Base-by-base conservation (phyloP, 2,797 vertebrate genomes). In the Clamator glandarius region DNA sequence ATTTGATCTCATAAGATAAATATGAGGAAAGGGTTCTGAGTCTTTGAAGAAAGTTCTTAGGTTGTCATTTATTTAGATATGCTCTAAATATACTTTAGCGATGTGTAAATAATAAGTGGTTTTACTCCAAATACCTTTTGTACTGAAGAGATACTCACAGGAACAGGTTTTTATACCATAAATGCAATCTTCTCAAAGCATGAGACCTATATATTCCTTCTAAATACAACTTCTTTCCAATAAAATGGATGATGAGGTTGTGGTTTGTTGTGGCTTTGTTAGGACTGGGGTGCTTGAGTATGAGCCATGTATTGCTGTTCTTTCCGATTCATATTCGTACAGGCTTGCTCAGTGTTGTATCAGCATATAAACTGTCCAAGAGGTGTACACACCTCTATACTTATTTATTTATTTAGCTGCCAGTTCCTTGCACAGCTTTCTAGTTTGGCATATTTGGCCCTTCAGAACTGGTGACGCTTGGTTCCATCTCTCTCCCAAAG, bases 131-230 rank as follows among this genome's bases (percentile, higher is more conserved):
- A 41, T 23, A 50, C 9, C 3, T 24, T 48, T 35, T 89, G 26
- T 15, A 0, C 31, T n/a, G 33, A 44, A 54, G 26, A 66, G 24
- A 35, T 84, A 25, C 63, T 77, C 0, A 0, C 4, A 29, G 12
- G 66, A 25, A 55, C 7, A 17, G 11, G 4, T 29, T 90, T 46
- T 74, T 85, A 8, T 50, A 72, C 11, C 7, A 42, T 18, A 41
- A 9, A 26, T 44, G 24, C 15, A 12, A 8, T 41, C 5, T 17
- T 9, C 48, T 55, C n/a, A 61, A 31, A 74, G 52, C 39, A 12
- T 23, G 35, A 82, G 76, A 39, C 11, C 16, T 52, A 3, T 41
- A 11, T 5, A 31, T 9, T 64, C 5, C 42, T 67, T 75, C 18
- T 31, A 44, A 36, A 5, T 48, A 39, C 42, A 58, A 31, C 28